A percentile compares a stretch with the other conserved stretches of the same genome.
These are phyloP conservation scores for Ctenopoma kingsleyae DNA, from an alignment of 2,797 vertebrate species.

Conservation along the genomic window DNA sequence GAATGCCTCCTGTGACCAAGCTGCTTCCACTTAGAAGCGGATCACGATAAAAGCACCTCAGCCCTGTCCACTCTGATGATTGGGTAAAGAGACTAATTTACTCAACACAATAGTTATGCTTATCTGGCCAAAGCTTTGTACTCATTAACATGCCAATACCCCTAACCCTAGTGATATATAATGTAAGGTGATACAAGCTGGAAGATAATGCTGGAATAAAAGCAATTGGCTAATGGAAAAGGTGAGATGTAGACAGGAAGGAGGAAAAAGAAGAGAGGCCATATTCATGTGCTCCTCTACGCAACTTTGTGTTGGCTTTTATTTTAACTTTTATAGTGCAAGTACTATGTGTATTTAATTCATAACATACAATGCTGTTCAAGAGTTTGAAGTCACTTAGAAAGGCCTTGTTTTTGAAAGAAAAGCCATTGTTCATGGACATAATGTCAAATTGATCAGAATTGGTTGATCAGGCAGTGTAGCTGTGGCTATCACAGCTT, in stretches of 20 bases:
- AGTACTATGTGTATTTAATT: too few species aligned
- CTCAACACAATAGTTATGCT: constrained; percentile 56
- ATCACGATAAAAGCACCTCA: not conserved
- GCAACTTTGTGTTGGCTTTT: too few species aligned
- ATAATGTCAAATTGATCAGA: too few species aligned
- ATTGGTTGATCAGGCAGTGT: too few species aligned
- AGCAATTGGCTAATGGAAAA: constrained; percentile 16
- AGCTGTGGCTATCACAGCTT: too few species aligned
- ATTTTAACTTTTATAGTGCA: too few species aligned
- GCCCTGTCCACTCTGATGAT: constrained; percentile 58
- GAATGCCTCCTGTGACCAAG: not conserved
- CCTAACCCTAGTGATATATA: constrained; percentile 69
- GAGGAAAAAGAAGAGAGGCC: not conserved
- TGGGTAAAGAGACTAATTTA: constrained; percentile 61
- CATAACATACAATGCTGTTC: too few species aligned
- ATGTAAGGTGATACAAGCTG: constrained; percentile 70
- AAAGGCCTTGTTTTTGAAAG: too few species aligned
- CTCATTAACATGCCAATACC: constrained; percentile 61
- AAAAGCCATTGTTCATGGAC: too few species aligned
- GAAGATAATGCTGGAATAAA: constrained; percentile 28
- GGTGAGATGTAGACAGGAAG: not conserved
- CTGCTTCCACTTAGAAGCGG: constrained; percentile 20
- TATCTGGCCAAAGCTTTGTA: constrained; percentile 58
- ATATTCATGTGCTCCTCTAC: not conserved
- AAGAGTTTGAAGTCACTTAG: too few species aligned